phyloP scores from a whole-genome alignment of 2,113 vertebrate species.

The Dicentrarchus labrax region DNA sequence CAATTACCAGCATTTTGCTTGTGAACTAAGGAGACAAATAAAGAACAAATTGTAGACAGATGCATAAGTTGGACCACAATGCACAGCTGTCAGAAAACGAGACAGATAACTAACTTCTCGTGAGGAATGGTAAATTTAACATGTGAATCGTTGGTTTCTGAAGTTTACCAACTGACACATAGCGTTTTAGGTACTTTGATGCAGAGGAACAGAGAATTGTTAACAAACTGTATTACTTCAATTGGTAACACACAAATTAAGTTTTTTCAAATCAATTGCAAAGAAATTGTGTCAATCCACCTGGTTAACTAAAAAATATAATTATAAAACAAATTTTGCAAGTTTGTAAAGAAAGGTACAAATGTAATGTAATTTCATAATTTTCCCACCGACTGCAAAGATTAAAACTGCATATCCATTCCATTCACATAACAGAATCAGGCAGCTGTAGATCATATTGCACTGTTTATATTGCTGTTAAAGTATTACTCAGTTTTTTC shows the following conservation, averaged over 20 bases:
- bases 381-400: slow-evolving; percentile 42
- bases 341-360: not conserved
- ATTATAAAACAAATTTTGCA: not conserved
- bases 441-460: slow-evolving; percentile 32
- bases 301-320: not conserved
- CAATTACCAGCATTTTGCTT: not conserved
- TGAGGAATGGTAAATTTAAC: not conserved
- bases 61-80: not conserved
- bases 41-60: not conserved
- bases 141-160: not conserved
- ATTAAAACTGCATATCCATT: slow-evolving; percentile 38
- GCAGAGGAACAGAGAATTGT: too few species aligned
- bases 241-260: too few species aligned
- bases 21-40: not conserved
- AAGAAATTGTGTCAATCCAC: too few species aligned
- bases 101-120: not conserved
- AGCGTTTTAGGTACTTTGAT: too few species aligned
- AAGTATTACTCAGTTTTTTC: slow-evolving; percentile 22
- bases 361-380: not conserved
- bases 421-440: not conserved
- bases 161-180: not conserved
- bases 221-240: too few species aligned
- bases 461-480: slow-evolving; percentile 48
- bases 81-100: not conserved
- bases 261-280: too few species aligned